Percentiles rank a stretch among this genome's conserved stretches.
Conservation (phyloP, 2,113 vertebrate species). For the Chrysochloris asiatica region DNA sequence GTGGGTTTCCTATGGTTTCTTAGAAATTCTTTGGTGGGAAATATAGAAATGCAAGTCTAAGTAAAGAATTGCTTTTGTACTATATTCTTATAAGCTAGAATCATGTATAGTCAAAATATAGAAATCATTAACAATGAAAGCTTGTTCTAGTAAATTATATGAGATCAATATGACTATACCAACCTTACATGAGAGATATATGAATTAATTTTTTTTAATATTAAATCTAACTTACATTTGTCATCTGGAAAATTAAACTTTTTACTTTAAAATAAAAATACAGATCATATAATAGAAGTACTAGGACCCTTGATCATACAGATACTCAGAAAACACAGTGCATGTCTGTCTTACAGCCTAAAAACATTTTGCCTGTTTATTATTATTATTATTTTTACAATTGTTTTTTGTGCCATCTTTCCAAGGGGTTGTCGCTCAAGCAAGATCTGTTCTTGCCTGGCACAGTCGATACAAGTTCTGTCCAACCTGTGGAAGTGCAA, state of each 20-base stretch:
- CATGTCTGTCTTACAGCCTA: not conserved
- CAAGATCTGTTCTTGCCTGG: conserved; percentile 93
- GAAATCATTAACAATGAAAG: not conserved
- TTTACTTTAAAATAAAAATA: conserved; percentile 10
- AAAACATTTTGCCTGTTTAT: conserved; percentile 1
- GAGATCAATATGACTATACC: not conserved
- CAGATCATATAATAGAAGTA: not conserved
- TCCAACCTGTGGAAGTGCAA: conserved; percentile 91
- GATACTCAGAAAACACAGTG: not conserved
- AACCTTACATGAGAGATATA: not conserved
- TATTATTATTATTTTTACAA: not conserved
- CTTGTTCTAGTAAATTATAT: not conserved
- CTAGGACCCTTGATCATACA: not conserved
- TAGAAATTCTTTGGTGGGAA: not conserved
- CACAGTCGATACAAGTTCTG: conserved; percentile 93
- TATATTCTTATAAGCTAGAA: not conserved
- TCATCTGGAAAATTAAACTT: conserved; percentile 38
- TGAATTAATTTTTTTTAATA: not conserved
- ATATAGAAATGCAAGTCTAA: not conserved
- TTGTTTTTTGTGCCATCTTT: conserved; percentile 49
- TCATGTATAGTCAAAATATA: not conserved
- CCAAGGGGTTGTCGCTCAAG: conserved; percentile 93
- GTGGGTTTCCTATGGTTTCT: not conserved
- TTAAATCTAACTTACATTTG: conserved; percentile 51
- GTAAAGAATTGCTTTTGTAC: not conserved